These are phyloP conservation scores for Enteromius thamalakanensis DNA, from an alignment of 2,797 vertebrate genomes.

Conservation along the genomic window DNA sequence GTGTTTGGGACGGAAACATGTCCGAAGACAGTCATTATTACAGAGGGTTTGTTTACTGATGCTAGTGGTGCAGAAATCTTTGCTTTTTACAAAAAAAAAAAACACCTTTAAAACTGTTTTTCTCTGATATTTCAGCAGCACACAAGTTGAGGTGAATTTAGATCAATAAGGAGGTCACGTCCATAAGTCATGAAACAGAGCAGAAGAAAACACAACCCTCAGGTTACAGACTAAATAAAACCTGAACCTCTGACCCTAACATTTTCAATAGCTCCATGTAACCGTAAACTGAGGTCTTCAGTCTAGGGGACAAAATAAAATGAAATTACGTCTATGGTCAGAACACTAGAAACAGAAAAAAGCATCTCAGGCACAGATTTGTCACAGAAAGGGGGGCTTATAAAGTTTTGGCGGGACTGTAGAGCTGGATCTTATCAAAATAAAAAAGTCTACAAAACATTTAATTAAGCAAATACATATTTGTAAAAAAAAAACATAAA, in stretches of 20 bases:
- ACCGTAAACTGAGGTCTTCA: conserved; percentile 9
- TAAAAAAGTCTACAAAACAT: too few species aligned
- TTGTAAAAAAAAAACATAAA: too few species aligned
- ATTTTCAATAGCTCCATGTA: conserved; percentile 18
- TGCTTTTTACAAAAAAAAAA: too few species aligned
- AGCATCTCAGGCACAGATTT: neutral
- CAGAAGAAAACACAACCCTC: conserved; percentile 20
- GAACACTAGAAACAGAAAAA: neutral
- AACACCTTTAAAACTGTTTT: neutral
- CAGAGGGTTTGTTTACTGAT: neutral
- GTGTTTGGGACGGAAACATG: neutral
- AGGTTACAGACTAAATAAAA: conserved; percentile 25
- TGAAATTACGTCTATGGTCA: neutral
- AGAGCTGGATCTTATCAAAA: neutral
- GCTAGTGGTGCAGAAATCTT: neutral
- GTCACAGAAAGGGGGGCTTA: neutral
- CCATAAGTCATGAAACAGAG: conserved; percentile 12
- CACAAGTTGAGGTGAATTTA: conserved; percentile 22
- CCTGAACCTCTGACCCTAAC: conserved; percentile 16
- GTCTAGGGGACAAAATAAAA: neutral
- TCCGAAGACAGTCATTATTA: neutral
- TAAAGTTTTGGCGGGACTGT: neutral
- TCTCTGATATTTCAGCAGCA: neutral
- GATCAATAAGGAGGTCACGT: conserved; percentile 33
- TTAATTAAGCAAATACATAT: too few species aligned